These are phyloP conservation scores for Melanostigma gelatinosum DNA, from an alignment of 2,113 vertebrate genomes.

Conservation along the genomic window DNA sequence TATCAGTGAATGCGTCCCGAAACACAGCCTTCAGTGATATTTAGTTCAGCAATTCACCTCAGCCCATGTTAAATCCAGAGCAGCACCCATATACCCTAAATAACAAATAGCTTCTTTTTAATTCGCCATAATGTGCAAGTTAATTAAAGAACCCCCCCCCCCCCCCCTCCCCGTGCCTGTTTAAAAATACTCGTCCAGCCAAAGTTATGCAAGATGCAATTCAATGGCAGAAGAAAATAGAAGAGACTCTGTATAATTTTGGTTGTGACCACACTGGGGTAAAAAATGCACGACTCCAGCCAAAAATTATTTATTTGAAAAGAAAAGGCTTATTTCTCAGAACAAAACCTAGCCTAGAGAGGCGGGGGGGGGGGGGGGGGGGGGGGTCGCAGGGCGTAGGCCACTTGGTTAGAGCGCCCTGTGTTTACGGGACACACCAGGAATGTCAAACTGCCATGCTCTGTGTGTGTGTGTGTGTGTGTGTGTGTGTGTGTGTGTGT, in stretches of 20 bases:
- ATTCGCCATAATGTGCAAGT: conserved; percentile 75
- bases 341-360: conserved; percentile 82
- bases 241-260: conserved; percentile 85
- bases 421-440: conserved; percentile 75
- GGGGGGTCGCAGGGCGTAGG: conserved; percentile 71
- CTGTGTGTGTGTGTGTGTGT: conserved; percentile 38
- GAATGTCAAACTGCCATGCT: conserved; percentile 66
- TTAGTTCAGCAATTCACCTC: conserved; percentile 17
- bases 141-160: conserved; percentile 78
- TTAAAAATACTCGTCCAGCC: conserved; percentile 70
- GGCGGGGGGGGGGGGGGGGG: conserved; percentile 69
- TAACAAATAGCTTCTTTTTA: conserved; percentile 82
- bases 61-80: conserved; percentile 26
- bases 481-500: conserved; percentile 32
- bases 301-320: conserved; percentile 86
- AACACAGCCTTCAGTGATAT: conserved; percentile 26
- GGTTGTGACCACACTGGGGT: conserved; percentile 80
- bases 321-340: conserved; percentile 80
- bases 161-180: conserved; percentile 65
- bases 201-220: conserved; percentile 81
- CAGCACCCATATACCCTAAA: conserved; percentile 67
- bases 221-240: conserved; percentile 83
- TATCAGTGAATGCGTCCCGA: conserved; percentile 19
- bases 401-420: conserved; percentile 61
- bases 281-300: conserved; percentile 84